phyloP scores from a whole-genome alignment of 2,888 invertebrate genomes.

The Harpagoxenus sublaevis region DNA sequence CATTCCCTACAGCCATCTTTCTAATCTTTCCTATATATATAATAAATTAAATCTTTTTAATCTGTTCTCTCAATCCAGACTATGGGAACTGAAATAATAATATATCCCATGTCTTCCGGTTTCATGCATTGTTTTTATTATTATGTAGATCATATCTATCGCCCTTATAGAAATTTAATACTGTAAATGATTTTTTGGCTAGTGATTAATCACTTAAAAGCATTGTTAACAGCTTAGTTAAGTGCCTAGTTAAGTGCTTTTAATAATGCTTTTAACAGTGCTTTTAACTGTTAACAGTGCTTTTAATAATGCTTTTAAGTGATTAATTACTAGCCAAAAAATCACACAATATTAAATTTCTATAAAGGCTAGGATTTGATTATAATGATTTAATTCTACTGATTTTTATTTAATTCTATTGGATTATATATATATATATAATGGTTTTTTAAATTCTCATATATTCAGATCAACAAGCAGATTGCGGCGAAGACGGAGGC shows the following conservation, averaged over 20 bases:
- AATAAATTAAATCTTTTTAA: background rate
- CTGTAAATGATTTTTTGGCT: too few species aligned
- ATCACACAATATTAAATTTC: too few species aligned
- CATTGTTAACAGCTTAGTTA: too few species aligned
- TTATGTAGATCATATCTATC: background rate
- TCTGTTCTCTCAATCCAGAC: background rate
- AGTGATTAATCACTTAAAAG: too few species aligned
- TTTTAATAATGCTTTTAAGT: too few species aligned
- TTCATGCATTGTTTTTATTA: background rate
- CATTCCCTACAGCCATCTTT: background rate
- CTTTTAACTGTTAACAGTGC: too few species aligned
- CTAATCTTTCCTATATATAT: background rate
- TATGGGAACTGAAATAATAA: background rate
- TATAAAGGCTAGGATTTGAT: background rate
- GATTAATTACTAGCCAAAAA: too few species aligned
- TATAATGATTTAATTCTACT: background rate
- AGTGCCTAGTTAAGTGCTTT: too few species aligned
- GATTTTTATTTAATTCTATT: background rate
- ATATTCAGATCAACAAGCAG: slow-evolving; percentile 87
- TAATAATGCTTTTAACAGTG: too few species aligned
- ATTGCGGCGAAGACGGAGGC: slow-evolving; percentile 87
- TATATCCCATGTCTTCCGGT: background rate
- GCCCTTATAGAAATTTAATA: too few species aligned
- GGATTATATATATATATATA: too few species aligned
- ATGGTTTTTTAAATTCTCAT: background rate